A percentile compares a stretch with the other conserved stretches of the same genome.
These are phyloP conservation scores for Drosophila barbarae DNA, from an alignment of 2,888 invertebrate genomes.

Conservation along the genomic window DNA sequence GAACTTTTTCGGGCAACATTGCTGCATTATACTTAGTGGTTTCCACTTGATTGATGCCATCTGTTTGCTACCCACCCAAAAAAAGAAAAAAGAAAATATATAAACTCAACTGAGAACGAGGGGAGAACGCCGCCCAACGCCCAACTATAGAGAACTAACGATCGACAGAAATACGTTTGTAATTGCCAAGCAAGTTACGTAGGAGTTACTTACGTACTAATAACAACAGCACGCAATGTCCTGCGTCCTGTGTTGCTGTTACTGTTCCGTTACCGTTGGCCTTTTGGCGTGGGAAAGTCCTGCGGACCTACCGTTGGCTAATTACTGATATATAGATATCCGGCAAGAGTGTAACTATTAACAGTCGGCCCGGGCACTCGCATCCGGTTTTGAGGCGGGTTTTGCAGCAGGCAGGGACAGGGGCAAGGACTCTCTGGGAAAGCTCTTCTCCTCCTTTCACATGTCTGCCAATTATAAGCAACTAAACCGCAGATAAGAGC, in stretches of 20 bases:
- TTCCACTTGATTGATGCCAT: constrained; percentile 74
- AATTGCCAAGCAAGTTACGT: constrained; percentile 52
- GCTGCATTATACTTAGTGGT: constrained; percentile 65
- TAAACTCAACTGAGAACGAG: neutral
- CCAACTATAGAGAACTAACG: constrained; percentile 19
- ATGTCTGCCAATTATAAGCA: constrained; percentile 73
- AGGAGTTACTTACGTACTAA: constrained; percentile 45
- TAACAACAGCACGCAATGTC: constrained; percentile 61
- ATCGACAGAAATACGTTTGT: constrained; percentile 52
- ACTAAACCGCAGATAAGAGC: constrained; percentile 69
- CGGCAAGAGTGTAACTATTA: constrained; percentile 39
- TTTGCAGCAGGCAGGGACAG: neutral
- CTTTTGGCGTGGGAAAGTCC: constrained; percentile 56
- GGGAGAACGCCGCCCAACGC: constrained; percentile 26
- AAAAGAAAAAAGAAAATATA: neutral
- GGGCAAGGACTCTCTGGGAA: constrained; percentile 44
- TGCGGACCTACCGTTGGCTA: constrained; percentile 48
- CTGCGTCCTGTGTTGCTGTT: constrained; percentile 8
- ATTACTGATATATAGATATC: constrained; percentile 42
- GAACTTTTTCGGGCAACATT: constrained; percentile 44
- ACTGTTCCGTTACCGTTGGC: constrained; percentile 9
- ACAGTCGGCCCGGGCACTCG: constrained; percentile 38
- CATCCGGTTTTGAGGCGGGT: constrained; percentile 34
- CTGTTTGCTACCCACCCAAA: constrained; percentile 46
- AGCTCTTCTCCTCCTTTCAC: constrained; percentile 55